Conservation (phyloP, 2,113 vertebrate genomes). For the Apeltes quadracus region DNA sequence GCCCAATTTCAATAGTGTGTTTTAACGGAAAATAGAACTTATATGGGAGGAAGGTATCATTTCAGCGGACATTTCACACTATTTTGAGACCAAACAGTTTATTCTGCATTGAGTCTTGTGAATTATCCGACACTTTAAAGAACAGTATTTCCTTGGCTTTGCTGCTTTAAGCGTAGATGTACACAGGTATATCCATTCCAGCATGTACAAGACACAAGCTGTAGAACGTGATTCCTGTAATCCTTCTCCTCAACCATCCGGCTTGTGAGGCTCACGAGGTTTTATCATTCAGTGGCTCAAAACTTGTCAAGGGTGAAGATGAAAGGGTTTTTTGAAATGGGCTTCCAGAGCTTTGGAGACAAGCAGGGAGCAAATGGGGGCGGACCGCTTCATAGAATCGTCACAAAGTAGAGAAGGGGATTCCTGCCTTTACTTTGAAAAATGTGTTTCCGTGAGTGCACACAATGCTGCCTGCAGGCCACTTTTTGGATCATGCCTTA, state of each 20-base stretch:
- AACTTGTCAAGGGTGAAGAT: slow-evolving; percentile 43
- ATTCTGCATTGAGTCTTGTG: background rate
- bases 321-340: slow-evolving; percentile 50
- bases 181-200: background rate
- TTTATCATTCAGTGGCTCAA: slow-evolving; percentile 39
- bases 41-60: background rate
- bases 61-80: background rate
- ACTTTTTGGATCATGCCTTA: background rate
- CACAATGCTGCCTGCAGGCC: background rate
- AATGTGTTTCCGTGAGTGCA: background rate
- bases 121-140: background rate
- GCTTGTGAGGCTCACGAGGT: slow-evolving; percentile 23
- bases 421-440: background rate
- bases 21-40: background rate
- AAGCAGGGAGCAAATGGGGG: slow-evolving; percentile 26
- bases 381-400: slow-evolving; percentile 56
- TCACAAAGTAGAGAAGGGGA: slow-evolving; percentile 31
- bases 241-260: slow-evolving; percentile 20
- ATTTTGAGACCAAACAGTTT: background rate
- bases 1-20: background rate
- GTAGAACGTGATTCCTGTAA: slow-evolving; percentile 10
- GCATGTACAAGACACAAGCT: background rate
- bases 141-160: background rate
- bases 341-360: slow-evolving; percentile 32
- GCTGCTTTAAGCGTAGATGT: background rate